Percentiles rank a stretch among this genome's conserved stretches.
Evolutionary conservation across 2,113 vertebrate genomes (phyloP).

Genomic region (Elaphurus davidianus): DNA sequence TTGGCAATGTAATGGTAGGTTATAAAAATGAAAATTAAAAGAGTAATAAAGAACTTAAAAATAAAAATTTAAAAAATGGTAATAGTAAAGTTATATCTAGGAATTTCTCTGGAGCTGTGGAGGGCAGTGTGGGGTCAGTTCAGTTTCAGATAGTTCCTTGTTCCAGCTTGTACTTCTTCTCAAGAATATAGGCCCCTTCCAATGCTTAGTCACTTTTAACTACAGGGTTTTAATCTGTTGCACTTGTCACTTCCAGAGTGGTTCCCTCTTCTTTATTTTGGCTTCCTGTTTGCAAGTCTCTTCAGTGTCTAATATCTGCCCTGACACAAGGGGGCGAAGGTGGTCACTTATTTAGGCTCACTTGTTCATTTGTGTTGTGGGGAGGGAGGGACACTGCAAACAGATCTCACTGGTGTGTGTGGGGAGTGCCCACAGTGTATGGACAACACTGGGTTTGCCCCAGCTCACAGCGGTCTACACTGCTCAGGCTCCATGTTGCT

Average conservation of each 20-base stretch:
- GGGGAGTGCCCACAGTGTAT: not conserved
- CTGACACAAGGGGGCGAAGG: not conserved
- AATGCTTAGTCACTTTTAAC: not conserved
- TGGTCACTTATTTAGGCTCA: not conserved
- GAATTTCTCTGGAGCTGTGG: not conserved
- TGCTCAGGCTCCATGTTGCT: not conserved
- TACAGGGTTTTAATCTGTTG: not conserved
- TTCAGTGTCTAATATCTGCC: not conserved
- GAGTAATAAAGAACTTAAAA: not conserved
- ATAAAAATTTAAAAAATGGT: not conserved
- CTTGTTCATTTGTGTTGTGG: not conserved
- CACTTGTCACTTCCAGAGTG: not conserved
- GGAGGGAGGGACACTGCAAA: not conserved
- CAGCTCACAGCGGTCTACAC: not conserved
- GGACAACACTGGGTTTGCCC: not conserved
- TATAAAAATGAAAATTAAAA: not conserved
- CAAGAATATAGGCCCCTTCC: not conserved
- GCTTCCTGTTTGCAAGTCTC: not conserved
- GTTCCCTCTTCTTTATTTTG: not conserved
- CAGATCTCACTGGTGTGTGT: rapidly evolving
- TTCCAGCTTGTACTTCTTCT: not conserved
- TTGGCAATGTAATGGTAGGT: not conserved
- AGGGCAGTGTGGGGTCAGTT: not conserved
- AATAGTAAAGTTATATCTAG: not conserved
- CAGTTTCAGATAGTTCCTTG: not conserved